These are phyloP conservation scores for Rapana venosa DNA, from an alignment of 2,888 invertebrate genomes.

Conservation along the genomic window DNA sequence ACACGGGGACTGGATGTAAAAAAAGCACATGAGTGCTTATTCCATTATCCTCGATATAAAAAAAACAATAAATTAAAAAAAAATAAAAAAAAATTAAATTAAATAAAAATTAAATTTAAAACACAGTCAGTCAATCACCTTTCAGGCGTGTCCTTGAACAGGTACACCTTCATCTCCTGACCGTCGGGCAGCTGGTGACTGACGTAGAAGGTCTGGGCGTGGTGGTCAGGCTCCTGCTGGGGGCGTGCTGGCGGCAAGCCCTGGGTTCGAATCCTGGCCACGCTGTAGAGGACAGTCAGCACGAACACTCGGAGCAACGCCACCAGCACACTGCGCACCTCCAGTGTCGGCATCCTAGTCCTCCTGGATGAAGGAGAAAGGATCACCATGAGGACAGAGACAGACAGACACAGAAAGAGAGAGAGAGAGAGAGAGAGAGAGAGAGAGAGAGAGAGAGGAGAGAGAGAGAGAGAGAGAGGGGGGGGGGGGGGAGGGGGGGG, in stretches of 20 bases:
- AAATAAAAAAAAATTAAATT: too few species aligned
- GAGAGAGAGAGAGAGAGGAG: not conserved
- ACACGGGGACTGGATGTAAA: too few species aligned
- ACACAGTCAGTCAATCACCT: too few species aligned
- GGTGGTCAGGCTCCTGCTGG: constrained; percentile 30
- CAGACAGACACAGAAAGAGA: not conserved
- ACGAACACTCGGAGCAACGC: constrained; percentile 41
- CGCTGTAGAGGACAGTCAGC: constrained; percentile 33
- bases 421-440: not conserved
- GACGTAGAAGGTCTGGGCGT: constrained; percentile 36
- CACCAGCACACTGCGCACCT: constrained; percentile 38
- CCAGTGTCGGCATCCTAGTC: constrained; percentile 45
- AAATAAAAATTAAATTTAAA: too few species aligned
- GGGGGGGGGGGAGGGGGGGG: not conserved
- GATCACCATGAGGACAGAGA: not conserved
- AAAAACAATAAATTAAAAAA: too few species aligned
- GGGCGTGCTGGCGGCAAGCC: constrained; percentile 32
- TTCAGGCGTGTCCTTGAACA: constrained; percentile 33
- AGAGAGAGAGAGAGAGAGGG: constrained; percentile 6
- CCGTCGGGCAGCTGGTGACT: constrained; percentile 43
- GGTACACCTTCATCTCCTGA: constrained; percentile 36
- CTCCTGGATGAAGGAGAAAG: constrained; percentile 24
- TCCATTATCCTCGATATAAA: too few species aligned
- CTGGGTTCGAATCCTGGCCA: constrained; percentile 38
- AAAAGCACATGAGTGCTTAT: too few species aligned